Percentiles rank a stretch among this genome's conserved stretches.
Evolutionary conservation across 2,888 invertebrate genomes (phyloP).

Genomic region (Tenthredo amoena): DNA sequence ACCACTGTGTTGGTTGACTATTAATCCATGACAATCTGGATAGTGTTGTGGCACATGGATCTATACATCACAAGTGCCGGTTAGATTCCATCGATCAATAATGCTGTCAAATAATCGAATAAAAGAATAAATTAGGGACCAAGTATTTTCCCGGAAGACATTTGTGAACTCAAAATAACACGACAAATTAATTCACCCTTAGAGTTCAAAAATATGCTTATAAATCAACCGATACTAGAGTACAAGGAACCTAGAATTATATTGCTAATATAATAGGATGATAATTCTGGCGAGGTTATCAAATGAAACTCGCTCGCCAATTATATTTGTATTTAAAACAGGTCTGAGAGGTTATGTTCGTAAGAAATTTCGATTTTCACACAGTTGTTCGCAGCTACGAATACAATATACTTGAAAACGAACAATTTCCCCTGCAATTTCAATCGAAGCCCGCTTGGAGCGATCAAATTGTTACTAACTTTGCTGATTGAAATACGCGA

Average conservation of each 20-base stretch:
- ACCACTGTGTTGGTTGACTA: too few relatives aligned
- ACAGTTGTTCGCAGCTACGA: too few relatives aligned
- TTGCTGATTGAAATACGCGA: constrained; percentile 98
- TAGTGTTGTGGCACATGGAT: not conserved
- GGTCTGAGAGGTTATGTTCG: too few relatives aligned
- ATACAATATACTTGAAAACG: not conserved
- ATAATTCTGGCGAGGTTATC: too few relatives aligned
- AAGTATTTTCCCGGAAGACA: not conserved
- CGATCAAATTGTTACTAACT: constrained; percentile 85
- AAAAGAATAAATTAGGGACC: not conserved
- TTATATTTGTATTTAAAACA: too few relatives aligned
- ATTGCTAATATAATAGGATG: not conserved
- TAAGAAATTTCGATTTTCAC: too few relatives aligned
- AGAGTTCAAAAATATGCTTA: not conserved
- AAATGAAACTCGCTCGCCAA: too few relatives aligned
- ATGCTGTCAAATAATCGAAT: not conserved
- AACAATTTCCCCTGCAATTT: constrained; percentile 6
- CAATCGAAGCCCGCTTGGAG: constrained; percentile 41
- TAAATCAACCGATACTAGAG: not conserved
- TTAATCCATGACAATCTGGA: not conserved
- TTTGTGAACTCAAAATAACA: not conserved
- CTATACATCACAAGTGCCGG: not conserved
- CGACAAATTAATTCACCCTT: not conserved
- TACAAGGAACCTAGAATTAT: not conserved
- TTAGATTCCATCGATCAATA: not conserved